These are phyloP conservation scores for Aurelia aurita complex sp. Pacific DNA, from an alignment of 30 jellyfish, hydroid and myxozoan genomes.

Conservation along the genomic window DNA sequence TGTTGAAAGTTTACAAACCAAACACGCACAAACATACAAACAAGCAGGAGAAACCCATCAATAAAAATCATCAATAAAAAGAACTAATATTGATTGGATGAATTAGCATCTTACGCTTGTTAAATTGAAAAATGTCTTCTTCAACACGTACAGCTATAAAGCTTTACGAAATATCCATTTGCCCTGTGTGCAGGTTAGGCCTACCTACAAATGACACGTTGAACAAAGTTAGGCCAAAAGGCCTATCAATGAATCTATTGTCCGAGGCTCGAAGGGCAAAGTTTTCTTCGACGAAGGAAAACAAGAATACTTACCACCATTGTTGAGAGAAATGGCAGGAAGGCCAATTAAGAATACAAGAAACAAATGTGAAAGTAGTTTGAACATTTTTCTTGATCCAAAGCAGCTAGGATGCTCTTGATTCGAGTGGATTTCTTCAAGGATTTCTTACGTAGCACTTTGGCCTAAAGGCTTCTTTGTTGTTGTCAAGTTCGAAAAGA, in stretches of 20 bases:
- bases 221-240: background rate
- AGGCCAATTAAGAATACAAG: constrained; percentile 60
- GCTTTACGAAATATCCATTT: too few relatives aligned
- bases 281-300: background rate
- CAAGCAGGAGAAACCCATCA: too few relatives aligned
- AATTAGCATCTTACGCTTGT: too few relatives aligned
- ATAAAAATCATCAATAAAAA: too few relatives aligned
- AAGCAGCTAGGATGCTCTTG: constrained; percentile 31
- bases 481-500: constrained; percentile 11
- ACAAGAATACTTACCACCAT: constrained; percentile 51
- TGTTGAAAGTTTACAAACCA: too few relatives aligned
- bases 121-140: too few relatives aligned
- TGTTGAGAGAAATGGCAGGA: constrained; percentile 29
- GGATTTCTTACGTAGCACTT: background rate
- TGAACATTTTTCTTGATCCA: constrained; percentile 55
- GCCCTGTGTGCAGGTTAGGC: too few relatives aligned
- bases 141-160: too few relatives aligned
- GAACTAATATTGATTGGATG: too few relatives aligned
- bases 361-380: constrained; percentile 49
- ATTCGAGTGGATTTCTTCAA: constrained; percentile 2
- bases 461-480: constrained; percentile 44
- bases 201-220: too few relatives aligned
- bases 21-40: too few relatives aligned
- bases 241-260: background rate
- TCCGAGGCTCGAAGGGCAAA: background rate